Conservation (phyloP, 2,113 vertebrate species). For the Panthera tigris region DNA sequence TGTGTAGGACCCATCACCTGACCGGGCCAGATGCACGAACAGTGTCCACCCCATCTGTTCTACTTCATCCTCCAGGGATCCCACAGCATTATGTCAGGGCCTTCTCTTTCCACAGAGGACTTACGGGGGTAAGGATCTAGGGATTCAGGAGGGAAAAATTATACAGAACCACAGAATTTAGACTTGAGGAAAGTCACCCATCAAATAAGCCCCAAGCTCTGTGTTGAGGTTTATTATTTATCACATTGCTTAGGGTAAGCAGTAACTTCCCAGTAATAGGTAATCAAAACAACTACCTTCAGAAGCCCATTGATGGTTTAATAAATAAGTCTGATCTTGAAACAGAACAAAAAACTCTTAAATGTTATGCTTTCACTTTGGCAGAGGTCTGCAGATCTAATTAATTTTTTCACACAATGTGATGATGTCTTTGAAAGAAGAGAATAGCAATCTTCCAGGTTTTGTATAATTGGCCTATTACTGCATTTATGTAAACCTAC, state of each 20-base stretch:
- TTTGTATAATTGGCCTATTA: background rate
- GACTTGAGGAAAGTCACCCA: background rate
- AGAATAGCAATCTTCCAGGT: background rate
- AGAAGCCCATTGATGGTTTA: background rate
- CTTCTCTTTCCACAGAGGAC: background rate
- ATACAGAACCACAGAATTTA: background rate
- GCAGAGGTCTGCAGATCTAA: conserved; percentile 24
- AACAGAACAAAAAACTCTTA: background rate
- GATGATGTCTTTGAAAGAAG: background rate
- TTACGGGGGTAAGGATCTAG: background rate
- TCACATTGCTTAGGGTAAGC: background rate
- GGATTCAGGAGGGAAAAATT: background rate
- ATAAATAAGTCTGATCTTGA: background rate
- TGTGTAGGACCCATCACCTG: background rate
- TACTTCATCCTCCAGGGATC: background rate
- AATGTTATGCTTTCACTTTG: background rate
- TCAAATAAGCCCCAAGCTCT: background rate
- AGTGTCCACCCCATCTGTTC: background rate
- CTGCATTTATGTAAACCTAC: background rate
- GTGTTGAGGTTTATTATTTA: background rate
- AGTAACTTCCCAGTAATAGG: background rate
- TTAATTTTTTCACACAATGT: background rate
- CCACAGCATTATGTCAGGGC: background rate
- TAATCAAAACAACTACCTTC: background rate
- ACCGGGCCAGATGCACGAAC: background rate